Evolutionary conservation across 37 sponge, comb jelly and placozoan genomes (phyloP).

Genomic region (Ephydatia muelleri): DNA sequence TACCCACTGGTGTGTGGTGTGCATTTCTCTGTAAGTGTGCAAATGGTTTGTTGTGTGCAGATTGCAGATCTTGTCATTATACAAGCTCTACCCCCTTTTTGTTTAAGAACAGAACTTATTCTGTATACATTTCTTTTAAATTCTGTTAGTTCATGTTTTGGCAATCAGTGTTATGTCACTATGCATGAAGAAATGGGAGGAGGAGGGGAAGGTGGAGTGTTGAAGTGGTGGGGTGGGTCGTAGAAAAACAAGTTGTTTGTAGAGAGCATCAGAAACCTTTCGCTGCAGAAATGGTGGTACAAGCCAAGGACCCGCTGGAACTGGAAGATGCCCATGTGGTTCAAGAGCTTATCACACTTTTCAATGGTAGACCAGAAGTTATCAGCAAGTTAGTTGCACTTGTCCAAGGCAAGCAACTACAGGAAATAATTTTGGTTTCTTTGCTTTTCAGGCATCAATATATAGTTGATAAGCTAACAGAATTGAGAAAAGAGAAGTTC

Average conservation of each 20-base stretch:
- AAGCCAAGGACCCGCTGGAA: conserved; percentile 52
- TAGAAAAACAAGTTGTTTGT: background rate
- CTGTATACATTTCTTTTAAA: background rate
- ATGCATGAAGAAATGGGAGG: no score
- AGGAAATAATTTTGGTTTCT: background rate
- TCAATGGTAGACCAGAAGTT: conserved; percentile 20
- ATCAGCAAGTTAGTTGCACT: conserved; percentile 31
- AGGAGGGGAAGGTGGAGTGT: no score
- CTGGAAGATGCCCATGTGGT: conserved; percentile 65
- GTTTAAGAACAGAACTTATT: background rate
- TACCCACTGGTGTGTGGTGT: background rate
- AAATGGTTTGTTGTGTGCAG: conserved; percentile 3
- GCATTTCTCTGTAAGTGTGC: conserved; percentile 4
- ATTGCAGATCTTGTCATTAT: background rate
- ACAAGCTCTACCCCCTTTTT: background rate
- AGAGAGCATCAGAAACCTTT: background rate
- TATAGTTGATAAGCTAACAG: conserved; percentile 22
- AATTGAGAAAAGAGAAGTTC: conserved; percentile 57
- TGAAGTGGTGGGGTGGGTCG: no score
- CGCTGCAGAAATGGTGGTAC: conserved; percentile 25
- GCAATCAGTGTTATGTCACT: no score
- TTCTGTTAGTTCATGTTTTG: background rate
- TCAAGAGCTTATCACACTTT: conserved; percentile 27
- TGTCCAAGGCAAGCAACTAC: no score
- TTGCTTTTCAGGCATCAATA: conserved; percentile 26